Percentiles rank a stretch among this genome's conserved stretches.
These are phyloP conservation scores for Enteromius thamalakanensis DNA, from an alignment of 2,797 vertebrate genomes.

Conservation along the genomic window DNA sequence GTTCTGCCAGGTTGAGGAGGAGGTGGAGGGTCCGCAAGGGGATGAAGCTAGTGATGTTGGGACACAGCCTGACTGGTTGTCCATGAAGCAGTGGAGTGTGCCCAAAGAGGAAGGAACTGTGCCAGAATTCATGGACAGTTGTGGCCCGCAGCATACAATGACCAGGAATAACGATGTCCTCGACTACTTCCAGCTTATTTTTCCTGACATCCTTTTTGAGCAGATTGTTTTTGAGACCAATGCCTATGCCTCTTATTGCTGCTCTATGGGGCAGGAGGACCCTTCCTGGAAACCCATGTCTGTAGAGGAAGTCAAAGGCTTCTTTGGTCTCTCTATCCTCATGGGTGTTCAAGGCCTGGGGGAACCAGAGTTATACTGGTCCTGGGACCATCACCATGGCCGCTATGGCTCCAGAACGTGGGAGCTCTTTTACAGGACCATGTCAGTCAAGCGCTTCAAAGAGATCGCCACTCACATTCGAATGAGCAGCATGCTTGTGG, in stretches of 20 bases:
- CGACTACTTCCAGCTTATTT: constrained; percentile 79
- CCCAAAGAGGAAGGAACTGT: constrained; percentile 48
- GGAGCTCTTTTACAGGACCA: constrained; percentile 72
- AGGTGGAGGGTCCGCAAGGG: constrained; percentile 57
- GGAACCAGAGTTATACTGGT: constrained; percentile 76
- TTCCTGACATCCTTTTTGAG: constrained; percentile 69
- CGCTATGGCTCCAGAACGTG: constrained; percentile 59
- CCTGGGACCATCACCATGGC: constrained; percentile 71
- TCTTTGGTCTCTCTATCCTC: constrained; percentile 77
- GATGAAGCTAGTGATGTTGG: constrained; percentile 61
- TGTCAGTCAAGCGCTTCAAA: constrained; percentile 75
- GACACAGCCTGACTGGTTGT: constrained; percentile 66
- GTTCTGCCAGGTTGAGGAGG: constrained; percentile 64
- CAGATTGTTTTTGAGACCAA: constrained; percentile 78
- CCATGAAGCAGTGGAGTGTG: constrained; percentile 65
- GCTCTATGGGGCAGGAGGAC: constrained; percentile 56
- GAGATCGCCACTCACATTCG: constrained; percentile 73
- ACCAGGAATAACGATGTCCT: constrained; percentile 72
- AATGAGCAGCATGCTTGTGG: constrained; percentile 70
- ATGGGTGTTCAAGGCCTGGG: constrained; percentile 77
- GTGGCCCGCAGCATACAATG: constrained; percentile 70
- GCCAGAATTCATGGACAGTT: constrained; percentile 62
- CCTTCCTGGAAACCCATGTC: constrained; percentile 72
- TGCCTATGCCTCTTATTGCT: constrained; percentile 65
- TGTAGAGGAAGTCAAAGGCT: constrained; percentile 73